phyloP scores from a whole-genome alignment of 1,140 invertebrate species.

The Piezodorus guildinii region DNA sequence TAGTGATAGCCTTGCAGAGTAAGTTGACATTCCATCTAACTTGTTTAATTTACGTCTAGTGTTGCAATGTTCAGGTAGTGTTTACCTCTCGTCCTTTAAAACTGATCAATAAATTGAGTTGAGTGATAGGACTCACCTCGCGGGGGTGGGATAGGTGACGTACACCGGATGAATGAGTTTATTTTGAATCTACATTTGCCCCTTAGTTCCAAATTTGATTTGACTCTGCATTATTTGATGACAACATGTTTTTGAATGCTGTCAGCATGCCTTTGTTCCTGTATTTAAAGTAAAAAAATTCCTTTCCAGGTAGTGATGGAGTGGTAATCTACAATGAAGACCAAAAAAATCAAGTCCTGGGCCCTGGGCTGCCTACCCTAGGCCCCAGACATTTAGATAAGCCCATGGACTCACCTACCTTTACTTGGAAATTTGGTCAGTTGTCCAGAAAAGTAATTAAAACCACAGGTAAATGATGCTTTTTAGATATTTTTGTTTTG shows the following conservation, averaged over 20 bases:
- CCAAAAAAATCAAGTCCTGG: conserved; percentile 9
- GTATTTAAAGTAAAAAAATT: not conserved
- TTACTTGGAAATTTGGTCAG: not conserved
- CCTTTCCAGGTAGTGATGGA: conserved; percentile 12
- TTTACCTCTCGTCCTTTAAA: not conserved
- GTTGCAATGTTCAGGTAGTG: not conserved
- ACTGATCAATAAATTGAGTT: conserved; percentile 5
- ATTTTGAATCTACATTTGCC: not conserved
- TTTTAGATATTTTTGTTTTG: not conserved
- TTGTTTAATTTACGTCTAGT: not conserved
- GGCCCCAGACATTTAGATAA: not conserved
- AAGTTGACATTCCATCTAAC: no score
- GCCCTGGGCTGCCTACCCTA: conserved; percentile 2
- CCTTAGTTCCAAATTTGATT: no score
- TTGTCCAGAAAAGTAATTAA: not conserved
- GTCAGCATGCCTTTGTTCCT: no score
- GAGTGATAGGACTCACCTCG: conserved; percentile 5
- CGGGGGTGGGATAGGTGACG: conserved; percentile 9
- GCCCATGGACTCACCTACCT: not conserved
- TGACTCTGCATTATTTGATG: no score
- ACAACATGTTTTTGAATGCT: no score
- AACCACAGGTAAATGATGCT: not conserved
- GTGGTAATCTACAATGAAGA: conserved; percentile 15
- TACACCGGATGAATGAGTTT: conserved; percentile 14
- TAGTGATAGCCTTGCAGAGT: no score